phyloP scores from a whole-genome alignment of 2,113 vertebrate genomes.

The Actenoides hombroni region DNA sequence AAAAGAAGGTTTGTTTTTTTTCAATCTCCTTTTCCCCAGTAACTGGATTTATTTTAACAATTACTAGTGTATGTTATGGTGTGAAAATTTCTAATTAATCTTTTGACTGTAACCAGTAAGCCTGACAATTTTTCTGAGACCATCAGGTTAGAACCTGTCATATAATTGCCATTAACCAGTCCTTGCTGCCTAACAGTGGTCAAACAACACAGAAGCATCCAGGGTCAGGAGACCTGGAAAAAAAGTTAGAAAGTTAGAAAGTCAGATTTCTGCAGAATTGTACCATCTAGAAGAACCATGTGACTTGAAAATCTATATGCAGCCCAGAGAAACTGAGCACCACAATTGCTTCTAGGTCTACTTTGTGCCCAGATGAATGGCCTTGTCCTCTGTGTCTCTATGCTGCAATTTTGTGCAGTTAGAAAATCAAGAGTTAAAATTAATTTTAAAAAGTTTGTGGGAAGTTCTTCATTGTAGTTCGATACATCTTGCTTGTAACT shows the following conservation, averaged over 20 bases:
- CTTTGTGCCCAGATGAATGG: neutral
- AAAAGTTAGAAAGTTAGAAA: neutral
- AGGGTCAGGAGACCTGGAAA: neutral
- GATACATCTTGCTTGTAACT: neutral
- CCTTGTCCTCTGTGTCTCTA: neutral
- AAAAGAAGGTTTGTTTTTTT: neutral
- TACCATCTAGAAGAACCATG: neutral
- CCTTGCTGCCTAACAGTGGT: neutral
- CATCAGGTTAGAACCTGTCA: neutral
- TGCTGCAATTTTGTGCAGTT: neutral
- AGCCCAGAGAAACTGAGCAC: neutral
- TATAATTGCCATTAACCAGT: neutral
- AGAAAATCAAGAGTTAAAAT: neutral
- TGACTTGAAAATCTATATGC: neutral
- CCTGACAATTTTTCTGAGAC: neutral
- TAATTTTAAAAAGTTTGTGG: neutral
- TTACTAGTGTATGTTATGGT: neutral
- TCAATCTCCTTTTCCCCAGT: neutral
- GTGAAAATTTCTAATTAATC: neutral
- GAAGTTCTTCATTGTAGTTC: constrained; percentile 59
- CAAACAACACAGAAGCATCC: neutral
- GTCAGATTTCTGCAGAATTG: neutral
- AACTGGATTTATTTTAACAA: neutral
- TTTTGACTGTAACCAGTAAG: neutral
- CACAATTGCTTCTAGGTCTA: neutral